Conservation (phyloP, 2,797 vertebrate genomes). For the Distichodus sexfasciatus region DNA sequence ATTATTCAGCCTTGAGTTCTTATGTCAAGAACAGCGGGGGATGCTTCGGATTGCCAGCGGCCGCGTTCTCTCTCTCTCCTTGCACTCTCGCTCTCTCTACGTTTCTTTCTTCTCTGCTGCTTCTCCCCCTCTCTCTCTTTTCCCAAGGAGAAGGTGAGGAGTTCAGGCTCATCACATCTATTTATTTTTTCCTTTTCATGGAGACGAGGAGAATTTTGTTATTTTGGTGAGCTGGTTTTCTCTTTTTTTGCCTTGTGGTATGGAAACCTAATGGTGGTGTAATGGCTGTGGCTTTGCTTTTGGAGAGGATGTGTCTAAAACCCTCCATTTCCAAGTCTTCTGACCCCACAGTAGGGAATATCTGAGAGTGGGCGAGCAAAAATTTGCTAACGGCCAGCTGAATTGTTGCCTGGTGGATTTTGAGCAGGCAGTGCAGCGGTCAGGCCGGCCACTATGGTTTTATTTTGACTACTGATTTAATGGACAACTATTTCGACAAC, state of each 20-base stretch:
- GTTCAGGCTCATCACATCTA: constrained; percentile 65
- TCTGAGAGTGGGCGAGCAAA: neutral
- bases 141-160: constrained; percentile 70
- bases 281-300: neutral
- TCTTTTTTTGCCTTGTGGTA: constrained; percentile 14
- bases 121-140: constrained; percentile 56
- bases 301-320: neutral
- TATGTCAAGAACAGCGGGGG: constrained; percentile 31
- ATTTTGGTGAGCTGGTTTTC: constrained; percentile 29
- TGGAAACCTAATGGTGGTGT: neutral
- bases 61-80: constrained; percentile 45
- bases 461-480: neutral
- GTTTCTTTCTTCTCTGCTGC: constrained; percentile 43
- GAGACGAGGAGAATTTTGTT: constrained; percentile 48
- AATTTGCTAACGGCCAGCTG: neutral
- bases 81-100: constrained; percentile 20
- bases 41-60: constrained; percentile 49
- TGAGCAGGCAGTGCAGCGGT: neutral
- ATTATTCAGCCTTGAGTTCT: constrained; percentile 45
- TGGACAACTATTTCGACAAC: too few species aligned
- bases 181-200: constrained; percentile 49
- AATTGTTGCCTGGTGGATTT: neutral
- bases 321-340: too few species aligned
- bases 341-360: neutral
- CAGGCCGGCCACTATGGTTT: neutral